Base-by-base conservation (phyloP, 2,888 invertebrate species). In the Idaea aversata region DNA sequence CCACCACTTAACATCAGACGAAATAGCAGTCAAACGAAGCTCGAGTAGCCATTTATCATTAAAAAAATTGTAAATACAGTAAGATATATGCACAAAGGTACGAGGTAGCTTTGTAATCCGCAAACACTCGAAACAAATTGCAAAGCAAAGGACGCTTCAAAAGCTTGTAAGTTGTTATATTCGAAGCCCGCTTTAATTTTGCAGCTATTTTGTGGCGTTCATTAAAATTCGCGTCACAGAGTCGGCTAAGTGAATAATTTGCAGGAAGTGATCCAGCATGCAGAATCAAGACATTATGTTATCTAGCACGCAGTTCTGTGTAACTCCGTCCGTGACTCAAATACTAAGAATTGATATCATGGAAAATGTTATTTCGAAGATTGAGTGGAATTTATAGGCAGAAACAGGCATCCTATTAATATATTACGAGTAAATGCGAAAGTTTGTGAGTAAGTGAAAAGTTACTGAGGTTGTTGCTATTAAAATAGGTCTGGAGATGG, bases 281-380 rank as follows among this genome's bases (percentile, higher is more conserved):
- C 47, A 47, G 47, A 47, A 47, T 47, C 47, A 47, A 47, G 47
- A 47, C 47, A 47, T 47, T 47, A 47, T 47, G 47, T 47, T 47
- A 47, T 47, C 47, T 47, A 7, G 47, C 10, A 47, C 47, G 47
- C 47, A 47, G 47, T 47, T 47, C 47, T 7, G 47, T 47, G 47
- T 47, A 47, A 47, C 47, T 47, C 47, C 13, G 7, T 47, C 13
- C 47, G 47, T 47, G 47, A 47, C 10, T 10, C 4, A 13, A 47
- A 47, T 47, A 47, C 47, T 10, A 13, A 47, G 47, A 6, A 4
- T 13, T 13, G 4, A 13, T 47, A 7, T 47, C 47, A 7, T 7
- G 0, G 47, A 47, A 47, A 47, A 47, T 47, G 47, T 7, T 4
- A 47, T 47, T 47, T 47, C 47, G 47, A 47, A 47, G 47, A 13